Percentiles rank a stretch among this genome's conserved stretches.
Evolutionary conservation across 1,140 invertebrate genomes (phyloP).

Genomic region (Nasonia longicornis): DNA sequence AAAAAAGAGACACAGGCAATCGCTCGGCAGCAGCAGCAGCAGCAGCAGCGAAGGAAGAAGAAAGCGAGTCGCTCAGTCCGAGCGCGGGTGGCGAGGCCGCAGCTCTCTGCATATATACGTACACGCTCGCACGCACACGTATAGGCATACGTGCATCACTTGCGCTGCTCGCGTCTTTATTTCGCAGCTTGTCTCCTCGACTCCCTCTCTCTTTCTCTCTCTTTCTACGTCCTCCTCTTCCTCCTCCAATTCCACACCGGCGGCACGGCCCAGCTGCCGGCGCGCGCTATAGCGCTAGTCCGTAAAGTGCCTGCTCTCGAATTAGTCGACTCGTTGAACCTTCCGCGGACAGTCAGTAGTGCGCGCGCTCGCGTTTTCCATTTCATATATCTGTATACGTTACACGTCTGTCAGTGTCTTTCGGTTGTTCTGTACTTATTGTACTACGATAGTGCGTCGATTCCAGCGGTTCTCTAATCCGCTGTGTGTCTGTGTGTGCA

Average conservation of each 20-base stretch:
- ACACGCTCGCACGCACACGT: background rate
- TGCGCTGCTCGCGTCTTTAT: conserved; percentile 29
- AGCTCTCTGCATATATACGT: background rate
- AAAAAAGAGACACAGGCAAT: background rate
- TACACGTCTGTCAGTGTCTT: background rate
- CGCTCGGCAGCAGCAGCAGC: background rate
- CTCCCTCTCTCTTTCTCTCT: conserved; percentile 18
- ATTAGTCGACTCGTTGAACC: conserved; percentile 66
- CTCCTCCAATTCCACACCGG: conserved; percentile 45
- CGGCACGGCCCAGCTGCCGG: conserved; percentile 14
- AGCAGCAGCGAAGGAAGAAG: conserved; percentile 17
- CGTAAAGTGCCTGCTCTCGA: conserved; percentile 52
- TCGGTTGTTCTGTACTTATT: conserved; percentile 19
- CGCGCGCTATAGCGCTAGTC: conserved; percentile 4
- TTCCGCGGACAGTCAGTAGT: conserved; percentile 48
- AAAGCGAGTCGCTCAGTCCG: conserved; percentile 49
- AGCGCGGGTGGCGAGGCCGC: conserved; percentile 54
- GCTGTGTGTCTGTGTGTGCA: background rate
- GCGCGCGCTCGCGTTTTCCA: conserved; percentile 35
- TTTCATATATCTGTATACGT: too few species aligned
- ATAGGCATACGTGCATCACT: background rate
- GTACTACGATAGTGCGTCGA: background rate
- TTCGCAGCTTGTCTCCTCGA: conserved; percentile 36
- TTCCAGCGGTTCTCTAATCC: too few species aligned
- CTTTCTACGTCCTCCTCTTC: conserved; percentile 24